These are phyloP conservation scores for Phortica magna DNA, from an alignment of 2,888 invertebrate species.

Conservation along the genomic window DNA sequence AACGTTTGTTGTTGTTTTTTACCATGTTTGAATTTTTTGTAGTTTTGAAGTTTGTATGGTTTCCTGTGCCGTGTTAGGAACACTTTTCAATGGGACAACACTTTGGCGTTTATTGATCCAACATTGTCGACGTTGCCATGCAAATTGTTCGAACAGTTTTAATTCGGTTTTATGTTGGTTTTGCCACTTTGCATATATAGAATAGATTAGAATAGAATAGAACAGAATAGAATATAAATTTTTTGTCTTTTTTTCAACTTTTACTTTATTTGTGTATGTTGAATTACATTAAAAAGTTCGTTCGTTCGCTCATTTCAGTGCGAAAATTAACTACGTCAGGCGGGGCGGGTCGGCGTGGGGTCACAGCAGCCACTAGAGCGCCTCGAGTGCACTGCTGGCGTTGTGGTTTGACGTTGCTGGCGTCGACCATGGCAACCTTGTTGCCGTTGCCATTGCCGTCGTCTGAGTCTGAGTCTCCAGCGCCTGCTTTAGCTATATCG, in stretches of 20 bases:
- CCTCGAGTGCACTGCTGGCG: background rate
- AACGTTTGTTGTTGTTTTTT: no score
- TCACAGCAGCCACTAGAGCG: no score
- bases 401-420: background rate
- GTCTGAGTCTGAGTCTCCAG: no score
- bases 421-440: background rate
- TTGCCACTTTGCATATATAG: background rate
- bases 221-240: background rate
- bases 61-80: slow-evolving; percentile 7
- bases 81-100: slow-evolving; percentile 6
- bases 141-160: slow-evolving; percentile 5
- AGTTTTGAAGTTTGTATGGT: background rate
- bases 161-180: background rate
- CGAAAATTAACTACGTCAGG: background rate
- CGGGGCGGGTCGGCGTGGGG: no score
- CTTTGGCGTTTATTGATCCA: slow-evolving; percentile 6
- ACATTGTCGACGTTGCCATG: slow-evolving; percentile 15
- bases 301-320: background rate
- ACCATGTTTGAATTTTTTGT: slow-evolving; percentile 11
- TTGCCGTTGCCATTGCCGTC: background rate
- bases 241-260: background rate
- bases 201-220: no score
- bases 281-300: slow-evolving; percentile 2
- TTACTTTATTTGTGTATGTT: background rate
- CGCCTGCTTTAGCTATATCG: background rate